Percentiles rank a stretch among this genome's conserved stretches.
Conservation (phyloP, 1,140 invertebrate species). For the Drosophila kikkawai region DNA sequence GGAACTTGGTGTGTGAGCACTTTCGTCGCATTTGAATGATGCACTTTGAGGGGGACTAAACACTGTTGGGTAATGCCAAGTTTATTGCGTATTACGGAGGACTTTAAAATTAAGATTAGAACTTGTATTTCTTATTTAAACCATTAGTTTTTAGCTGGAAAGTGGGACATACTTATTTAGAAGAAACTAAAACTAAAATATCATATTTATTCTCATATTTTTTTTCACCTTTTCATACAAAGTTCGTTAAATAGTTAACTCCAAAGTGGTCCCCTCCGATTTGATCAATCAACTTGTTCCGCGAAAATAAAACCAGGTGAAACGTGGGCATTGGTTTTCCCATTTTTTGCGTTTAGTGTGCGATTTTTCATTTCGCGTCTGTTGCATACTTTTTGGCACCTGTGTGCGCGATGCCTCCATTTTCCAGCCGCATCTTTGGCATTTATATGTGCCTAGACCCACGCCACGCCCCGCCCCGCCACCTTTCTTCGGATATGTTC, state of each 20-base stretch:
- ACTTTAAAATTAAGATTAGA: neutral
- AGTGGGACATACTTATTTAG: neutral
- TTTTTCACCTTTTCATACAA: neutral
- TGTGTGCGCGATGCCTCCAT: conserved; percentile 41
- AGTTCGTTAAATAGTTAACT: conserved; percentile 22
- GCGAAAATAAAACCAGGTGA: conserved; percentile 29
- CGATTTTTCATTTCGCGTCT: conserved; percentile 71
- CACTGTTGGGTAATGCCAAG: neutral
- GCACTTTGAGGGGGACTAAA: conserved; percentile 2
- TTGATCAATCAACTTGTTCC: conserved; percentile 22
- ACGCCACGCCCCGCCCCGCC: neutral
- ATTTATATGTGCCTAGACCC: conserved; percentile 57
- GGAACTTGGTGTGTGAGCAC: conserved; percentile 20
- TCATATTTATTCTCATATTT: neutral
- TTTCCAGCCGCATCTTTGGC: conserved; percentile 30
- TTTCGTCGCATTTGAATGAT: conserved; percentile 23
- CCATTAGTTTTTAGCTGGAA: neutral
- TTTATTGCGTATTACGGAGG: neutral
- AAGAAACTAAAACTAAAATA: neutral
- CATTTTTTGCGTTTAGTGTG: conserved; percentile 75
- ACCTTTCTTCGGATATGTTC: conserved; percentile 51
- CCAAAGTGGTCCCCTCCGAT: neutral
- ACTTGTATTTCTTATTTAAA: neutral
- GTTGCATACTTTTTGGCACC: conserved; percentile 77
- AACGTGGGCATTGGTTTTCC: conserved; percentile 43